phyloP scores from a whole-genome alignment of 2,888 invertebrate genomes.

The Clostera curtula region DNA sequence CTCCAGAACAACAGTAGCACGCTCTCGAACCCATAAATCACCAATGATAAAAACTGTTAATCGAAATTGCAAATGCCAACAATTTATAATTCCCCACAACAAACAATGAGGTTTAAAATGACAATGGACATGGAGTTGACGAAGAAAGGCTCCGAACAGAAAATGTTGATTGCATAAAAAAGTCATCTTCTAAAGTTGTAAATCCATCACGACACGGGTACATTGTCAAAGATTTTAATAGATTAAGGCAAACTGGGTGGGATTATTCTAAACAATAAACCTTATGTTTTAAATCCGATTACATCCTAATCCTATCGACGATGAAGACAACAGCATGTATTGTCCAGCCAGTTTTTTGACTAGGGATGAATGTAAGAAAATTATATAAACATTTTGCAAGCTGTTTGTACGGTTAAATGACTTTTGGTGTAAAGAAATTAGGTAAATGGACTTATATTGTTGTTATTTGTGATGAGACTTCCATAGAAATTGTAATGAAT shows the following conservation, averaged over 20 bases:
- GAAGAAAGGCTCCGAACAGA: background rate
- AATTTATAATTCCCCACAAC: background rate
- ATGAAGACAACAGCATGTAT: conserved; percentile 38
- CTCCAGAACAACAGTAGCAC: conserved; percentile 20
- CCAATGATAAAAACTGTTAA: conserved; percentile 9
- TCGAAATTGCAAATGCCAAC: conserved; percentile 1
- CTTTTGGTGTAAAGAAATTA: conserved; percentile 8
- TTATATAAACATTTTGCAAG: conserved; percentile 22
- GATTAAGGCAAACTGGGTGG: conserved; percentile 34
- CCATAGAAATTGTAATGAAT: background rate
- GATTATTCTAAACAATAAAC: conserved; percentile 51
- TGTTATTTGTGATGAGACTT: conserved; percentile 4
- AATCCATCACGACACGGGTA: conserved; percentile 20
- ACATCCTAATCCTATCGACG: conserved; percentile 40
- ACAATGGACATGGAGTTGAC: background rate
- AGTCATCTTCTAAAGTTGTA: conserved; percentile 17
- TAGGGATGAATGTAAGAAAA: conserved; percentile 3
- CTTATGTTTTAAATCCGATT: conserved; percentile 62
- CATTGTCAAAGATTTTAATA: conserved; percentile 14
- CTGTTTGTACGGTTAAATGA: conserved; percentile 18
- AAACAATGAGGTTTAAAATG: conserved; percentile 5
- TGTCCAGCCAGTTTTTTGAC: conserved; percentile 39
- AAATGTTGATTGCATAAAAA: conserved; percentile 21
- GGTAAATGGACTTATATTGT: conserved; percentile 14
- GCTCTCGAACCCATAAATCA: conserved; percentile 19